These are phyloP conservation scores for Melanotaenia maccullochi DNA, from an alignment of 2,797 vertebrate species.

Conservation along the genomic window DNA sequence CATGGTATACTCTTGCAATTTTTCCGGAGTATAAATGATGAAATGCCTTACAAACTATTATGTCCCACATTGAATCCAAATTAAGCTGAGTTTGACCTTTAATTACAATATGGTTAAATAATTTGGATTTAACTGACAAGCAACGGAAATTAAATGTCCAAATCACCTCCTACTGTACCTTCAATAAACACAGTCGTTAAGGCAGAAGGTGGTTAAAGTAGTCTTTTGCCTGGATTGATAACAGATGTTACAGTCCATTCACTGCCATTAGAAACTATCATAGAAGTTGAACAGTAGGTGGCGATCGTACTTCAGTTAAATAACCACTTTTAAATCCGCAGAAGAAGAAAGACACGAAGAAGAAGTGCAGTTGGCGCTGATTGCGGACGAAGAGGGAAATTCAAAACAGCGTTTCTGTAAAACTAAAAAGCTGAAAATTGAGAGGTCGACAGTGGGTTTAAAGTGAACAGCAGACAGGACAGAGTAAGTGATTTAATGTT, in stretches of 20 bases:
- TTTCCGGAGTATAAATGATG: not conserved
- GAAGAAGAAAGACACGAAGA: constrained; percentile 1
- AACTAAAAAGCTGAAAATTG: not conserved
- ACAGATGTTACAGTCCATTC: not conserved
- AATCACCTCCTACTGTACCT: not conserved
- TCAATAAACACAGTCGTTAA: not conserved
- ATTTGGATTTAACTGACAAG: not conserved
- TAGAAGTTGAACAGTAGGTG: not conserved
- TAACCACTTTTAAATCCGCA: not conserved
- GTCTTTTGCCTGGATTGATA: not conserved
- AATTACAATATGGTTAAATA: not conserved
- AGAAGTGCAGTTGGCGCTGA: not conserved
- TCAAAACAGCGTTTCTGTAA: constrained; percentile 2
- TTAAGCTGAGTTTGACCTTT: too few species aligned
- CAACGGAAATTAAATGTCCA: not conserved
- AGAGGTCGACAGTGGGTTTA: not conserved
- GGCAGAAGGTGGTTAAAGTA: not conserved
- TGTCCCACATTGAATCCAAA: too few species aligned
- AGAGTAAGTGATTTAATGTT: not conserved
- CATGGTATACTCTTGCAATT: not conserved
- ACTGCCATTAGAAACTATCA: not conserved
- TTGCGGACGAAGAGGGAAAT: constrained; percentile 59
- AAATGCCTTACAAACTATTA: not conserved
- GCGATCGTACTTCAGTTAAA: not conserved
- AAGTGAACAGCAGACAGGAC: not conserved